Percentiles rank a stretch among this genome's conserved stretches.
Evolutionary conservation across 1,140 invertebrate genomes (phyloP).

Genomic region (Phymastichus coffea): DNA sequence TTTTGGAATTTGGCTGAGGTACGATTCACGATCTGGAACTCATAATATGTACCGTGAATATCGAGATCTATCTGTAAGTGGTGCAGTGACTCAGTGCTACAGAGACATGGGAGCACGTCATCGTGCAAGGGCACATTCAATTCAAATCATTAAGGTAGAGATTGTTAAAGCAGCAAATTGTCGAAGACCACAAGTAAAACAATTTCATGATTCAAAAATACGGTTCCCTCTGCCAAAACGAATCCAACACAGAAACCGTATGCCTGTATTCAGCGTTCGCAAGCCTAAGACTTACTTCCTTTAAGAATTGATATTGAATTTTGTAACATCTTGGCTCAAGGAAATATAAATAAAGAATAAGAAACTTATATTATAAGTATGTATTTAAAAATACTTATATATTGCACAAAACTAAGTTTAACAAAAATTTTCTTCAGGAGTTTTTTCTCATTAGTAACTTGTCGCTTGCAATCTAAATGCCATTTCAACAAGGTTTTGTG

Average conservation of each 20-base stretch:
- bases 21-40: conserved; percentile 95
- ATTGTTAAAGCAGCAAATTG: conserved; percentile 84
- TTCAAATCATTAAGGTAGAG: conserved; percentile 98
- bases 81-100: conserved; percentile 98
- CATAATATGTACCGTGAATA: conserved; percentile 99
- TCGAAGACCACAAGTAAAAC: conserved; percentile 91
- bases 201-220: conserved; percentile 97
- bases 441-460: conserved; percentile 4
- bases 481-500: conserved; percentile 80
- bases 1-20: conserved; percentile 97
- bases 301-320: conserved; percentile 59
- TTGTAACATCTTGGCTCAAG: conserved; percentile 23
- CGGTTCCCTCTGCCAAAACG: conserved; percentile 95
- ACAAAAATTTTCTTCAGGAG: no score
- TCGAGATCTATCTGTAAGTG: conserved; percentile 90
- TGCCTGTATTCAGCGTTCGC: conserved; percentile 81
- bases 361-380: no score
- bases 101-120: conserved; percentile 99
- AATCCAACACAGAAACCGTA: conserved; percentile 78
- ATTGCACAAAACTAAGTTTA: no score
- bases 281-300: conserved; percentile 93
- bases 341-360: conserved; percentile 32
- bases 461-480: conserved; percentile 65
- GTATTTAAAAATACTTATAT: no score
- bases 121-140: conserved; percentile 94